Conservation (phyloP, 2,888 invertebrate species). For the Hipparchia semele region DNA sequence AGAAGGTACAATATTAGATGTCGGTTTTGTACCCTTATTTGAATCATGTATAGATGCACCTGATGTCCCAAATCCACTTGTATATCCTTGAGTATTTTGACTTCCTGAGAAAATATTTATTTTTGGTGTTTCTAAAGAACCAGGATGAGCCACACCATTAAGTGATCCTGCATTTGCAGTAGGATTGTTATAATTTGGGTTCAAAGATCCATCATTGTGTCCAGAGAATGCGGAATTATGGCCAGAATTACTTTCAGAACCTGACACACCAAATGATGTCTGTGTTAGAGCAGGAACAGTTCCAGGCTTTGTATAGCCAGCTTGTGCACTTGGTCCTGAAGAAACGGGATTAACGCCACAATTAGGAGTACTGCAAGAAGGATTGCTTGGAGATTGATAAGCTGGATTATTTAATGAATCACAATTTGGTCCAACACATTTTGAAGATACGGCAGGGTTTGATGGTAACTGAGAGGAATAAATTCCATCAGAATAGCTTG, state of each 20-base stretch:
- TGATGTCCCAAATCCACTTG: conserved; percentile 36
- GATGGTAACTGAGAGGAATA: conserved; percentile 25
- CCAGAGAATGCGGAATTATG: not conserved
- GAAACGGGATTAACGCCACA: conserved; percentile 41
- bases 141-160: conserved; percentile 15
- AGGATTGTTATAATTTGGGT: conserved; percentile 6
- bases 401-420: conserved; percentile 19
- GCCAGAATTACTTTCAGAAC: conserved; percentile 1
- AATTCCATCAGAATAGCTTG: conserved; percentile 36
- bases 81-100: conserved; percentile 37
- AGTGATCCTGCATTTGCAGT: not conserved
- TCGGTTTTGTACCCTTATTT: not conserved
- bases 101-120: conserved; percentile 13
- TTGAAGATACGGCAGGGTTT: conserved; percentile 4
- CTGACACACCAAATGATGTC: not conserved
- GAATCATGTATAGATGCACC: not conserved
- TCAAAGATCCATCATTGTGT: not conserved
- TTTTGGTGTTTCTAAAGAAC: conserved; percentile 15
- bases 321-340: conserved; percentile 12
- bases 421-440: conserved; percentile 28
- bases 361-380: conserved; percentile 44
- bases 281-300: conserved; percentile 3
- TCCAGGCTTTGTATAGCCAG: conserved; percentile 10
- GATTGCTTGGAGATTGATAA: conserved; percentile 19
- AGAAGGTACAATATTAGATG: not conserved